Conservation (phyloP, 2,113 vertebrate genomes). For the Poicephalus meyeri region DNA sequence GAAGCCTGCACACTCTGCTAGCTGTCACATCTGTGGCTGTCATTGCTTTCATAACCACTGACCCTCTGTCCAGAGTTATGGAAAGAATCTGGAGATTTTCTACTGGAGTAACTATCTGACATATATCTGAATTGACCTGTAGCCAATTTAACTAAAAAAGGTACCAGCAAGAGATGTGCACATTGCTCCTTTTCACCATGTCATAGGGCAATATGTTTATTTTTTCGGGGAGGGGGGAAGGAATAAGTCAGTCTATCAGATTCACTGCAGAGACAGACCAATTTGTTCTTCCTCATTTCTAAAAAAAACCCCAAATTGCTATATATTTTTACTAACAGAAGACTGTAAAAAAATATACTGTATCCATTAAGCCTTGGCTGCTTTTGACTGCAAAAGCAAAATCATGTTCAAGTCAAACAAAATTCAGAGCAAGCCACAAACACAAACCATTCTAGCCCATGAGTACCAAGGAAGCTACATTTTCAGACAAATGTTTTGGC, state of each 20-base stretch:
- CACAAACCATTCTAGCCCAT: background rate
- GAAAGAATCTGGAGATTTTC: background rate
- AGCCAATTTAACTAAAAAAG: background rate
- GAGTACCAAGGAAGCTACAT: background rate
- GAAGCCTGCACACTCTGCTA: background rate
- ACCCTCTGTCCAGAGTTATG: background rate
- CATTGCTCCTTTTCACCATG: background rate
- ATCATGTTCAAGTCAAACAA: background rate
- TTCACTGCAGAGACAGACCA: background rate
- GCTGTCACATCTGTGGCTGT: background rate
- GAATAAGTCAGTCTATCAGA: background rate
- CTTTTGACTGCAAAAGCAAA: background rate
- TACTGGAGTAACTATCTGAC: background rate
- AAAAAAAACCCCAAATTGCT: background rate
- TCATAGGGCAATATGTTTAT: background rate
- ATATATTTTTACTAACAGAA: background rate
- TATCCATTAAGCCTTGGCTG: background rate
- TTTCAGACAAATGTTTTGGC: slow-evolving; percentile 2
- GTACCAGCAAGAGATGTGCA: background rate
- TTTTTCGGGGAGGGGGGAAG: background rate
- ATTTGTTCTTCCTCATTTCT: background rate
- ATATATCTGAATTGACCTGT: background rate
- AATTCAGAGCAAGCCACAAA: background rate
- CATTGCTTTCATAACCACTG: background rate
- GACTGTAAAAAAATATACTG: background rate